Evolutionary conservation across 1,140 invertebrate species (phyloP).

Genomic region (Euwallacea fornicatus): DNA sequence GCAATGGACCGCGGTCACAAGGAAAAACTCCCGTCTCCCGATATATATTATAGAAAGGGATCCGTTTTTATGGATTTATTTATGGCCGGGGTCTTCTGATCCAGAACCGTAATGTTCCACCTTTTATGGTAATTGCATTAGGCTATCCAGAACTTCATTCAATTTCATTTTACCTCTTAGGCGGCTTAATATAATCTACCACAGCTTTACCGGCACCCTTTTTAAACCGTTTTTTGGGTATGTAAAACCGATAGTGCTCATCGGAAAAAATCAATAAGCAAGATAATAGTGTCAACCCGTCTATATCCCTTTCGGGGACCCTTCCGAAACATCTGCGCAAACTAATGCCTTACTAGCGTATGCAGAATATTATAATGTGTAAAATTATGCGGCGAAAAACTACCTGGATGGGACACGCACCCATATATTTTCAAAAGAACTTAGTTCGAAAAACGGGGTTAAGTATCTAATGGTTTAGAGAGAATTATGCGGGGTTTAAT

Average conservation of each 20-base stretch:
- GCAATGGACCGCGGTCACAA: slow-evolving; percentile 47
- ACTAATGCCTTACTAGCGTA: slow-evolving; percentile 40
- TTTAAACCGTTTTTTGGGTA: slow-evolving; percentile 30
- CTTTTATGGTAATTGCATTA: slow-evolving; percentile 36
- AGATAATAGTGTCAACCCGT: slow-evolving; percentile 40
- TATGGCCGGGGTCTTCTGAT: slow-evolving; percentile 36
- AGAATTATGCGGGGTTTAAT: too few relatives aligned
- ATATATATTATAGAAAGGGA: slow-evolving; percentile 39
- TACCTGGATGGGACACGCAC: slow-evolving; percentile 43
- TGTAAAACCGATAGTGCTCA: slow-evolving; percentile 35
- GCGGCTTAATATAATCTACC: slow-evolving; percentile 17
- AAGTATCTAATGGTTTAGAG: slow-evolving; percentile 22
- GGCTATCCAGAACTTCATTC: background rate
- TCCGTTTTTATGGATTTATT: slow-evolving; percentile 40
- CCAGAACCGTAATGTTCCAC: slow-evolving; percentile 24
- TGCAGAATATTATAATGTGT: slow-evolving; percentile 47
- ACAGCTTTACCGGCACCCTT: slow-evolving; percentile 7
- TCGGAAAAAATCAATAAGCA: slow-evolving; percentile 36
- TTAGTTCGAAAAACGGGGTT: slow-evolving; percentile 40
- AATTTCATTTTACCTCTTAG: slow-evolving; percentile 7
- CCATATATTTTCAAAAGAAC: slow-evolving; percentile 18
- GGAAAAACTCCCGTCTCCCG: slow-evolving; percentile 33
- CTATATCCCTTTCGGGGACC: slow-evolving; percentile 22
- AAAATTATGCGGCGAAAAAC: slow-evolving; percentile 44
- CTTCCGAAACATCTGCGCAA: slow-evolving; percentile 39